A percentile compares a stretch with the other conserved stretches of the same genome.
Evolutionary conservation across 2,113 vertebrate species (phyloP).

Genomic region (Elaphurus davidianus): DNA sequence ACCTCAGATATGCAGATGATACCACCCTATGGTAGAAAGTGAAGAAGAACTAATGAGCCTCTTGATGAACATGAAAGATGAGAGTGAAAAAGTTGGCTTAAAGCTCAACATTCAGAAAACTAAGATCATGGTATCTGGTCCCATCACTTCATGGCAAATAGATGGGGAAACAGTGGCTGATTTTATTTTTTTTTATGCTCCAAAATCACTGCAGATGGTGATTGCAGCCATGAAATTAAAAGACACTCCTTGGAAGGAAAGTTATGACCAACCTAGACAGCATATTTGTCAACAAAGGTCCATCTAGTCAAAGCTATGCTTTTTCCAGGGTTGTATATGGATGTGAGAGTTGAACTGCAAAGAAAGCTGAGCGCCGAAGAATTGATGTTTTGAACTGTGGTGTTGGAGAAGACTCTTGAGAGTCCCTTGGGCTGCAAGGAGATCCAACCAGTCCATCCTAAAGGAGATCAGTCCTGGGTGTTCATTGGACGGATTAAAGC

Average conservation of each 20-base stretch:
- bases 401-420: neutral
- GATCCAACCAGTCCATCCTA: neutral
- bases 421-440: neutral
- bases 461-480: neutral
- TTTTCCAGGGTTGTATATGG: neutral
- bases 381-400: neutral
- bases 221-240: neutral
- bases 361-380: neutral
- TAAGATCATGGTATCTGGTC: neutral
- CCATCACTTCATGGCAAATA: neutral
- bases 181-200: rapidly evolving
- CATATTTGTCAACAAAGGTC: neutral
- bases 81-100: neutral
- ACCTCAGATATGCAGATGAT: neutral
- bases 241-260: neutral
- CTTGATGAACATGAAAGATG: neutral
- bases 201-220: neutral
- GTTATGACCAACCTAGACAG: neutral
- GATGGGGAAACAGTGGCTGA: neutral
- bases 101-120: neutral
- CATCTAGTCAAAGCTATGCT: neutral
- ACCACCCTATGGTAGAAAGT: neutral
- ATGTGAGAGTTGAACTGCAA: neutral
- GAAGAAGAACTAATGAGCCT: neutral
- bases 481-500: neutral